A percentile compares a stretch with the other conserved stretches of the same genome.
phyloP scores from a whole-genome alignment of 2,888 invertebrate genomes.

The Brenthis hecate region DNA sequence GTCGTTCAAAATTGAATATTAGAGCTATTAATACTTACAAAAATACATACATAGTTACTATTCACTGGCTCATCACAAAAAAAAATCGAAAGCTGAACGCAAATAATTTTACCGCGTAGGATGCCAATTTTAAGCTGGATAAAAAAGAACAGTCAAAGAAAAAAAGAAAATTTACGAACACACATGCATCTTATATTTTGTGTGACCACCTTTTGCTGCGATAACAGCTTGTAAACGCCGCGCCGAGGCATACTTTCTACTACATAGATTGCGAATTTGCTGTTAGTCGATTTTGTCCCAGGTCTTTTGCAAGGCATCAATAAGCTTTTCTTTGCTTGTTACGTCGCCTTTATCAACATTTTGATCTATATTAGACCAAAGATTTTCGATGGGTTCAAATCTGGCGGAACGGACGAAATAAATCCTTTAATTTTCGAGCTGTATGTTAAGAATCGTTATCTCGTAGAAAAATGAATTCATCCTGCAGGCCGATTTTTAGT shows the following conservation, averaged over 20 bases:
- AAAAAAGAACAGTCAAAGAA: background rate
- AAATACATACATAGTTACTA: background rate
- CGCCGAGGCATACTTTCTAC: slow-evolving; percentile 1
- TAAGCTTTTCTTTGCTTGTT: too few relatives aligned
- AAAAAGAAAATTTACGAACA: background rate
- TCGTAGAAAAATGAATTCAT: background rate
- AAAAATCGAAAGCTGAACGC: background rate
- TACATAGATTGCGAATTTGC: background rate
- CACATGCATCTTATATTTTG: background rate
- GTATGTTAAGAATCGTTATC: too few relatives aligned
- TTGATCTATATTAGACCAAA: too few relatives aligned
- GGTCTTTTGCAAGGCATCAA: too few relatives aligned
- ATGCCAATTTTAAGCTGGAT: background rate
- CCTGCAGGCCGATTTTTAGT: background rate
- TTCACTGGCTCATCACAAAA: background rate
- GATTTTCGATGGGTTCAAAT: too few relatives aligned
- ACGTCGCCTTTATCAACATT: too few relatives aligned
- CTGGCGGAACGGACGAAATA: too few relatives aligned
- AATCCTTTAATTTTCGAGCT: too few relatives aligned
- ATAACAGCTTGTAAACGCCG: slow-evolving; percentile 5
- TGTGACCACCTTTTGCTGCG: background rate
- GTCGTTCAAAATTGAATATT: background rate
- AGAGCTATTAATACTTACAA: background rate
- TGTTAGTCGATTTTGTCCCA: background rate
- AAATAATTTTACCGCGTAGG: background rate